phyloP scores from a whole-genome alignment of 2,113 vertebrate genomes.

The Pavo muticus region DNA sequence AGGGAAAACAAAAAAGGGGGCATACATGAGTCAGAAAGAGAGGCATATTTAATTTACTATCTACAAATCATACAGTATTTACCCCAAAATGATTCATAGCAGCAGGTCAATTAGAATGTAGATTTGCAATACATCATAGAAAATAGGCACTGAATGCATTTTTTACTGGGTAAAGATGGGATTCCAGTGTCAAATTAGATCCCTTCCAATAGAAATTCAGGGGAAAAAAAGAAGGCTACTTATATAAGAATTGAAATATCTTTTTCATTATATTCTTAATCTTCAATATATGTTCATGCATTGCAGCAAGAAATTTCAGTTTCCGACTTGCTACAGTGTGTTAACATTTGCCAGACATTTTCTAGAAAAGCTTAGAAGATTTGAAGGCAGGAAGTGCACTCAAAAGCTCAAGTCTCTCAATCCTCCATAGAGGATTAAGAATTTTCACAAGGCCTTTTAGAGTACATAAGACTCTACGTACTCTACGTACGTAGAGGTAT shows the following conservation, averaged over 20 bases:
- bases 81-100: not conserved
- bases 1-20: rapidly evolving
- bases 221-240: rapidly evolving
- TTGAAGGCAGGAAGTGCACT: not conserved
- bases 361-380: not conserved
- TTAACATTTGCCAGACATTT: not conserved
- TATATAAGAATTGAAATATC: not conserved
- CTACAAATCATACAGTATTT: not conserved
- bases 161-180: not conserved
- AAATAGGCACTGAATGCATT: not conserved
- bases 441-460: not conserved
- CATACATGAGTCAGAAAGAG: not conserved
- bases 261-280: not conserved
- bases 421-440: not conserved
- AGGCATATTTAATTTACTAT: not conserved
- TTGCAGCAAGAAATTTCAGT: not conserved
- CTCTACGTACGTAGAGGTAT: not conserved
- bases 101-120: not conserved
- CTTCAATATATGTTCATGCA: not conserved
- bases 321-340: not conserved
- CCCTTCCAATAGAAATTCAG: not conserved
- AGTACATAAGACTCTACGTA: not conserved
- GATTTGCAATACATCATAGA: not conserved
- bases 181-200: not conserved
- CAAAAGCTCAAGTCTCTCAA: not conserved